Evolutionary conservation across 2,113 vertebrate genomes (phyloP), one percentile per base, ranked within the genome.

Genomic region (Suncus etruscus): DNA sequence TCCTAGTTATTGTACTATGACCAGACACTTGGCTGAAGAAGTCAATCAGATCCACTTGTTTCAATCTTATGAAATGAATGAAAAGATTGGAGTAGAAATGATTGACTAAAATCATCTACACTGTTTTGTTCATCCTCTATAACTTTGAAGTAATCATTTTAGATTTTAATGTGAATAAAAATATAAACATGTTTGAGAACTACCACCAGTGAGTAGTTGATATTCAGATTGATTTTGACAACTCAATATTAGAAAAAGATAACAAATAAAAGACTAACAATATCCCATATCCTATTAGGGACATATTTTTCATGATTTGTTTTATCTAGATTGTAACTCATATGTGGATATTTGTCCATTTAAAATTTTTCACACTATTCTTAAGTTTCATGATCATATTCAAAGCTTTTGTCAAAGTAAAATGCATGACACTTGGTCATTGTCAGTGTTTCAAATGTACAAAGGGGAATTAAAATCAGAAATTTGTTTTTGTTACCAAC

Each of bases 221-320:
- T 75, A 61, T 69, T 86, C 73, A 68, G 68, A 90, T 87, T 87
- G n/a, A 12, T 92, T 91, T 95, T 92, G 78, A 94, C 47, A 70
- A 54, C 3, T 76, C n/a, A 95, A 68, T 89, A 68, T 76, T 27
- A 61, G 20, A 93, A 74, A 65, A 75, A 86, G 65, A 47, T 75
- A 75, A 61, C 18, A 75, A 86, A 89, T 88, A 73, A 74, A 9
- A 65, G 12, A 18, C 18, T 81, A 86, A 84, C 79, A n/a, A 31
- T 39, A 8, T 4, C 31, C 68, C 63, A 78, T 51, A 29, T 18
- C 78, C 69, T 31, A 25, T 45, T 63, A 31, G 22, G 18, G 9
- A 6, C 84, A 2, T 51, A 70, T 91, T 80, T 51, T 77, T 92
- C 84, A 32, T 78, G 74, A 68, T 87, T 82, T 45, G 65, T 48